Evolutionary conservation across 2,113 vertebrate species (phyloP).

Genomic region (Hepsetus odoe): DNA sequence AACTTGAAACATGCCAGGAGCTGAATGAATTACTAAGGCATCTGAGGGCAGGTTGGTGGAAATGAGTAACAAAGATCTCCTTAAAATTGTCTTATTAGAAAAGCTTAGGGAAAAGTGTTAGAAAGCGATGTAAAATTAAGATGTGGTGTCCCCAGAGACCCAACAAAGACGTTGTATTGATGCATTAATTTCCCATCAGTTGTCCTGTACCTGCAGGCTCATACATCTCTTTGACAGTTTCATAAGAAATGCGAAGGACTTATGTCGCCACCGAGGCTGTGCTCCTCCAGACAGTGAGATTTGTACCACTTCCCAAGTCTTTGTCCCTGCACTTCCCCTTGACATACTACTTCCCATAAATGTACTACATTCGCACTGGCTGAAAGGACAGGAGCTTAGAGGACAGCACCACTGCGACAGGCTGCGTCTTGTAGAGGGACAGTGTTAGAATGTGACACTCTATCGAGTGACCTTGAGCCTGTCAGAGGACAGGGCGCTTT

Average conservation of each 20-base stretch:
- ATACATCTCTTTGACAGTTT: slow-evolving; percentile 3
- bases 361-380: slow-evolving; percentile 55
- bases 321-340: slow-evolving; percentile 58
- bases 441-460: slow-evolving; percentile 45
- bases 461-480: slow-evolving; percentile 41
- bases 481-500: background rate
- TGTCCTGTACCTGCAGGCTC: background rate
- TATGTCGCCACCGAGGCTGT: slow-evolving; percentile 46
- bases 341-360: slow-evolving; percentile 64
- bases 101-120: no score
- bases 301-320: slow-evolving; percentile 58
- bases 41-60: no score
- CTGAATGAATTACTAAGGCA: no score
- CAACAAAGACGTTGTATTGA: slow-evolving; percentile 15
- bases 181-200: slow-evolving; percentile 34
- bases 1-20: background rate
- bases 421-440: slow-evolving; percentile 39
- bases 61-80: no score
- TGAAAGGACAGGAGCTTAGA: slow-evolving; percentile 53
- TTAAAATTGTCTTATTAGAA: no score
- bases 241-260: slow-evolving; percentile 59
- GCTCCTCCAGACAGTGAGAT: slow-evolving; percentile 42
- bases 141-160: background rate
- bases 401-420: slow-evolving; percentile 49
- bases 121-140: background rate